phyloP scores from a whole-genome alignment of 2,113 vertebrate species.

The Pampusana beccarii region DNA sequence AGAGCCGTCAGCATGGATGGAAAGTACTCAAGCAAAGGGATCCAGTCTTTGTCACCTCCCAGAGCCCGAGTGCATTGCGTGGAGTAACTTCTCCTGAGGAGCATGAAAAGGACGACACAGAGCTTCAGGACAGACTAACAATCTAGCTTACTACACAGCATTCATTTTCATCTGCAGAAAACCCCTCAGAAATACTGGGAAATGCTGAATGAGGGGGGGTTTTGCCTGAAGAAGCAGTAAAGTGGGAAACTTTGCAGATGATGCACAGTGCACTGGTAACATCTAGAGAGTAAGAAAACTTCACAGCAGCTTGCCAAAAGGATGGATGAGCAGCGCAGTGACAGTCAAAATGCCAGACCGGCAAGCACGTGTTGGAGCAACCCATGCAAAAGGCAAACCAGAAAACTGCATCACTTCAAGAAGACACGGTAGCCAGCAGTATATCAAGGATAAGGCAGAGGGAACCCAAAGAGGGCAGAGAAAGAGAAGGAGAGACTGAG shows the following conservation, averaged over 20 bases:
- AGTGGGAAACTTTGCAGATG: not conserved
- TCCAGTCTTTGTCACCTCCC: not conserved
- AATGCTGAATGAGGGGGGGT: not conserved
- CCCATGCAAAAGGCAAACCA: not conserved
- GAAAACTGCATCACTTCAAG: not conserved
- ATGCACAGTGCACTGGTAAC: not conserved
- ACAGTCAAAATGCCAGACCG: not conserved
- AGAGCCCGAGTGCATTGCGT: not conserved
- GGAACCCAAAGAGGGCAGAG: not conserved
- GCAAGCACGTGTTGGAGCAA: not conserved
- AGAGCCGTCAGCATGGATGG: not conserved
- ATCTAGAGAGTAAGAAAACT: not conserved
- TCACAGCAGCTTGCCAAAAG: not conserved
- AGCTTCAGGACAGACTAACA: not conserved
- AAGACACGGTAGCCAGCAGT: not conserved
- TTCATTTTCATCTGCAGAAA: not conserved
- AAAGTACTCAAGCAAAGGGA: not conserved
- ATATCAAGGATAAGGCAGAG: not conserved
- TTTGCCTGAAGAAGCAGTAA: not conserved
- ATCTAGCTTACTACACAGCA: not conserved
- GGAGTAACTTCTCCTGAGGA: not conserved
- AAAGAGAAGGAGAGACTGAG: not conserved
- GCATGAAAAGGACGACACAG: not conserved
- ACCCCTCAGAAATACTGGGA: not conserved
- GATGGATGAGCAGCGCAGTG: accelerated